Evolutionary conservation across 2,113 vertebrate species (phyloP).

Genomic region (Bufo bufo): DNA sequence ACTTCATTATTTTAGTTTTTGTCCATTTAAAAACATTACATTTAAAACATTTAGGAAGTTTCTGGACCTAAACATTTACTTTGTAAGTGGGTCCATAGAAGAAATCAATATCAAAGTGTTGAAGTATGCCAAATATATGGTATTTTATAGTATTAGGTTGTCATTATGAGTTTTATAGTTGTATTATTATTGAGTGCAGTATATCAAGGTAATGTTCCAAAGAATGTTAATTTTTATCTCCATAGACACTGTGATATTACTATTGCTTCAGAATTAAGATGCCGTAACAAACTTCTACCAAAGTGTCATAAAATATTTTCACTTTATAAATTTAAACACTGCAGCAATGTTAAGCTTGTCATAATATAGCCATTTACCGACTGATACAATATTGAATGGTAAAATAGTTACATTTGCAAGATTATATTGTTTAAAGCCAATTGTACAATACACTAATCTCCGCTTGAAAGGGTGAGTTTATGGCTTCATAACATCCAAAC

Average conservation of each 20-base stretch:
- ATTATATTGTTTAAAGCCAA: constrained; percentile 46
- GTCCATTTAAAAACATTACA: background rate
- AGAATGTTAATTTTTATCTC: constrained; percentile 43
- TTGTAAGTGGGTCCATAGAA: background rate
- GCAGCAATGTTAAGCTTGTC: constrained; percentile 29
- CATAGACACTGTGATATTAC: constrained; percentile 14
- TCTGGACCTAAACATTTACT: background rate
- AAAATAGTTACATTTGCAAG: constrained; percentile 44
- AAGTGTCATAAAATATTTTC: constrained; percentile 46
- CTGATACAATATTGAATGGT: constrained; percentile 25
- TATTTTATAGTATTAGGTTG: constrained; percentile 14
- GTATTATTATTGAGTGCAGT: constrained; percentile 21
- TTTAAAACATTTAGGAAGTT: background rate
- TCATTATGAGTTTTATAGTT: constrained; percentile 28
- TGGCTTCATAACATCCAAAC: constrained; percentile 39
- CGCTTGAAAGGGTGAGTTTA: constrained; percentile 44
- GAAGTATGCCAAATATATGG: background rate
- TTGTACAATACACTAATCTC: constrained; percentile 27
- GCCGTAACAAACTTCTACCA: constrained; percentile 30
- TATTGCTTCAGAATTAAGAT: constrained; percentile 39
- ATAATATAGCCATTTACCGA: constrained; percentile 38
- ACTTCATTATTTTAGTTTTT: background rate
- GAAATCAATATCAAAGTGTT: background rate
- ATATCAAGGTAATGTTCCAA: constrained; percentile 43
- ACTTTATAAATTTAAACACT: constrained; percentile 51